These are phyloP conservation scores for Xanthorhoe designata DNA, from an alignment of 2,888 invertebrate species.

Conservation along the genomic window DNA sequence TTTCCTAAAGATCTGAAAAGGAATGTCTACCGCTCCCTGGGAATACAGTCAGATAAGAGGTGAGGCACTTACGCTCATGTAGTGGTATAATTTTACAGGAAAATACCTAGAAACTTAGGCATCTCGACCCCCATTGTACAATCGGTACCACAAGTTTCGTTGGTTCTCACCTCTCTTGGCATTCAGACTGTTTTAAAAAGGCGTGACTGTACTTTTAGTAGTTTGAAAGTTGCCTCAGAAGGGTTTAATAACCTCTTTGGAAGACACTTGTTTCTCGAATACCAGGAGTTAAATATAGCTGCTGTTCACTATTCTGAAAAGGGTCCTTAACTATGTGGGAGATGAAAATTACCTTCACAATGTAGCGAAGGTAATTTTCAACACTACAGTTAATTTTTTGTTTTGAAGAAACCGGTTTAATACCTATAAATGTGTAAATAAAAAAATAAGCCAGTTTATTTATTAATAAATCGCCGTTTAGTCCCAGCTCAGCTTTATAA, in stretches of 20 bases:
- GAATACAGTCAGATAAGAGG: too few relatives aligned
- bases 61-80: too few relatives aligned
- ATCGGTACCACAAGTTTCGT: slow-evolving; percentile 3
- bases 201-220: slow-evolving; percentile 25
- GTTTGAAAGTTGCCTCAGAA: slow-evolving; percentile 47
- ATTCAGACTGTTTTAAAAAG: slow-evolving; percentile 25
- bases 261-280: slow-evolving; percentile 55
- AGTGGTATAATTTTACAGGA: slow-evolving; percentile 48
- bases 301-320: slow-evolving; percentile 38
- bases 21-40: too few relatives aligned
- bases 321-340: slow-evolving; percentile 16
- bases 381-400: neutral
- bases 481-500: too few relatives aligned
- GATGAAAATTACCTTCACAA: slow-evolving; percentile 8
- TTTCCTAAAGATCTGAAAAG: too few relatives aligned
- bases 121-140: slow-evolving; percentile 47
- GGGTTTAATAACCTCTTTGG: slow-evolving; percentile 62
- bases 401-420: neutral
- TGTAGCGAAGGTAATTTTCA: neutral
- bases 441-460: too few relatives aligned
- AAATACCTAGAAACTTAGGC: slow-evolving; percentile 47
- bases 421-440: too few relatives aligned
- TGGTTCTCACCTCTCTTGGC: slow-evolving; percentile 18
- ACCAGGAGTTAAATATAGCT: slow-evolving; percentile 38
- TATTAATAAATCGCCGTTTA: too few relatives aligned